Evolutionary conservation across 2,113 vertebrate genomes (phyloP), one percentile per base, ranked within the genome.

Genomic region (Illadopsis cleaveri): DNA sequence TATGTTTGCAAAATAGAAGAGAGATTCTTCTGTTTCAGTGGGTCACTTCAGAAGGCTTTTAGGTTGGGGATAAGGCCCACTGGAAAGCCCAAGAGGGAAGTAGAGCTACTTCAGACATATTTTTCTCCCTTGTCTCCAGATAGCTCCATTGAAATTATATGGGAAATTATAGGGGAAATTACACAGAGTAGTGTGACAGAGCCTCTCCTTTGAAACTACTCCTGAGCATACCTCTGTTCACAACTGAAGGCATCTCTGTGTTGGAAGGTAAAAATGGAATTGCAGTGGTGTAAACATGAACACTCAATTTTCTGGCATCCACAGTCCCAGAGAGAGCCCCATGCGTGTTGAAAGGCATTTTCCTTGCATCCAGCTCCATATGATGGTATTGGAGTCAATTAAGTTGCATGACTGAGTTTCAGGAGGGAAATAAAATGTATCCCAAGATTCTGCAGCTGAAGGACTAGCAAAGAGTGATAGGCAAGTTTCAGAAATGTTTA

Each of bases 311-410:
- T 33, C 56, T 82, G 37, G 30, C 19, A 77, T 28, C 38, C 21
- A 25, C 20, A 40, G 22, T 22, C 14, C 14, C 19, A 7, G 25
- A 73, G 21, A 68, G 56, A 20, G 22, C 5, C 21, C 27, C 6
- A 2, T 10, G 30, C 10, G 12, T 2, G 2, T 11, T 73, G 17
- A 38, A 53, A 61, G 54, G 8, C 1, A 0, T 38, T 80, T 47
- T 30, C 50, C 76, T 73, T 73, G 28, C 35, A 89, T 54, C 35
- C 56, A 57, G 33, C 1, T 7, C 35, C 24, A 2, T 48, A 5
- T 12, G 45, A 92, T 61, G 70, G 40, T 17, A 42, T 19, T 69
- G 14, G 7, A 76, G 69, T 23, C 27, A 45, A n/a, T 58, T n/a
- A 54, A 72, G 28, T n/a, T 45, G 8, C 64, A 38, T 65, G 64